Evolutionary conservation across 1,140 invertebrate species (phyloP).

Genomic region (Oreohelix idahoensis): DNA sequence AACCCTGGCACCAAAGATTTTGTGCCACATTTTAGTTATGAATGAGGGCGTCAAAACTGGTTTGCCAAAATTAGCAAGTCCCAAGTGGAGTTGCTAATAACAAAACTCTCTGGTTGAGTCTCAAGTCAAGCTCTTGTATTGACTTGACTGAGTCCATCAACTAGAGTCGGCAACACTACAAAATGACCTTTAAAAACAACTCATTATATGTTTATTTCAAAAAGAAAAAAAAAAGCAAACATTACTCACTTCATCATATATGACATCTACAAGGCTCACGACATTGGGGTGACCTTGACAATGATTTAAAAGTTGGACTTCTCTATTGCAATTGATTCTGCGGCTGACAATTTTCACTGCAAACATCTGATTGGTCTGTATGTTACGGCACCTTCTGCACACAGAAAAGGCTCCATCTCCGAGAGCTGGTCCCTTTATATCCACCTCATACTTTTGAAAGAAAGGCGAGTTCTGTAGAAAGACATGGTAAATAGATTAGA

Average conservation of each 20-base stretch:
- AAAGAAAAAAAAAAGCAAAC: background rate
- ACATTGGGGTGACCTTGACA: conserved; percentile 92
- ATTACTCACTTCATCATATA: conserved; percentile 82
- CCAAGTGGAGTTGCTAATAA: too few species aligned
- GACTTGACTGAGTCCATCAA: too few species aligned
- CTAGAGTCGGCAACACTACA: too few species aligned
- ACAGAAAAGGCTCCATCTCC: conserved; percentile 93
- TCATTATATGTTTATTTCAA: too few species aligned
- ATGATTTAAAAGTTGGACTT: conserved; percentile 83
- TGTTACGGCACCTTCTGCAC: conserved; percentile 86
- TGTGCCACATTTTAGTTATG: too few species aligned
- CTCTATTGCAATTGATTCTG: conserved; percentile 79
- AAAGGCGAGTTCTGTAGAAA: conserved; percentile 84
- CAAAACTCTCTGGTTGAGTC: too few species aligned
- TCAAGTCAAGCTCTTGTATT: too few species aligned
- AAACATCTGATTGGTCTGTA: conserved; percentile 81
- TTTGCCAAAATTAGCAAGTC: too few species aligned
- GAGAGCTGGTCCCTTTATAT: conserved; percentile 79
- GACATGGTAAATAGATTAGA: conserved; percentile 34
- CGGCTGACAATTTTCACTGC: conserved; percentile 93
- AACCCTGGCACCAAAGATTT: too few species aligned
- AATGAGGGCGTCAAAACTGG: too few species aligned
- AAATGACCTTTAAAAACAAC: too few species aligned
- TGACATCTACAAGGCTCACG: conserved; percentile 87
- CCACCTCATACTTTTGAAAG: conserved; percentile 87